phyloP scores from a whole-genome alignment of 2,797 vertebrate species.

The Xenops minutus region DNA sequence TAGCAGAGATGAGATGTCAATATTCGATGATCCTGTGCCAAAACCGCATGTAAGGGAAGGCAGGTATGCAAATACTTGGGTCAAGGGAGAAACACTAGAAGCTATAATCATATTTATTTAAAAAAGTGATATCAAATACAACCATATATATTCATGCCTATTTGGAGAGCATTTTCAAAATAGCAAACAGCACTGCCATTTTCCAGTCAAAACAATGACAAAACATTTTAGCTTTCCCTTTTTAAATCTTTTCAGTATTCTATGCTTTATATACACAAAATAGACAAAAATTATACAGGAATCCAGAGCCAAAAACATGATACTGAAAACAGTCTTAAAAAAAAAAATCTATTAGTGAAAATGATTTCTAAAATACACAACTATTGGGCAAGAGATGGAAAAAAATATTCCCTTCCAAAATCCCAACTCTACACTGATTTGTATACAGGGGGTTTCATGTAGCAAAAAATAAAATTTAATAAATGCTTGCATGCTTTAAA shows the following conservation, averaged over 20 bases:
- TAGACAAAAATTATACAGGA: background rate
- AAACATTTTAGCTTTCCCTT: conserved; percentile 19
- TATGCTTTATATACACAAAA: conserved; percentile 59
- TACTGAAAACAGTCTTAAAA: background rate
- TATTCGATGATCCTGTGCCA: background rate
- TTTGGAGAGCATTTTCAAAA: conserved; percentile 52
- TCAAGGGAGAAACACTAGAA: conserved; percentile 51
- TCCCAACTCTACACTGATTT: background rate
- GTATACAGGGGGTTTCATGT: background rate
- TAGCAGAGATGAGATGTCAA: background rate
- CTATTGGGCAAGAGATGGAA: conserved; percentile 8
- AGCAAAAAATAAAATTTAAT: background rate
- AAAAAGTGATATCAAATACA: conserved; percentile 75
- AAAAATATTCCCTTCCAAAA: background rate
- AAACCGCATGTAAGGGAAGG: background rate
- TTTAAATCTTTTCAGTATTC: background rate
- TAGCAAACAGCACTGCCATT: conserved; percentile 24
- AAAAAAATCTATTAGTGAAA: background rate
- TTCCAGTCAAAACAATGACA: conserved; percentile 46
- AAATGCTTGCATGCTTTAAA: background rate
- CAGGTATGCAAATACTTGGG: background rate
- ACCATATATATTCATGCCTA: conserved; percentile 57
- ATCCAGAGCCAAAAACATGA: background rate
- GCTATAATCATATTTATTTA: conserved; percentile 72
- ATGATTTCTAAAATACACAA: conserved; percentile 12